Evolutionary conservation across 2,113 vertebrate species (phyloP).

Genomic region (Nestor notabilis): DNA sequence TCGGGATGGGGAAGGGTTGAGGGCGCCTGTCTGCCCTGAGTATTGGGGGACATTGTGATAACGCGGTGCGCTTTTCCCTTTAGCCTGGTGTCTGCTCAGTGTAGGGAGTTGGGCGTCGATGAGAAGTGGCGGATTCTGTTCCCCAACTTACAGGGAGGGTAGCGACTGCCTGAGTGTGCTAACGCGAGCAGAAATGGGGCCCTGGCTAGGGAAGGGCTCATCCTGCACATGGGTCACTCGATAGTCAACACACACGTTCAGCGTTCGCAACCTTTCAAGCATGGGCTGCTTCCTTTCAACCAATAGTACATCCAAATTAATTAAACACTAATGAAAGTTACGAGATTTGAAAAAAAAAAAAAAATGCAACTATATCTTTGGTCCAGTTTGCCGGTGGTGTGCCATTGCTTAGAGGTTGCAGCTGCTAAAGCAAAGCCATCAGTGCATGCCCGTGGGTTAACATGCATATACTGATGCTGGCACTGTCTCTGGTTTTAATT

Average conservation of each 20-base stretch:
- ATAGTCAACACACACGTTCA: background rate
- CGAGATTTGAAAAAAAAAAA: background rate
- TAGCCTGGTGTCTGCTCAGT: background rate
- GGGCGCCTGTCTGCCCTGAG: accelerated
- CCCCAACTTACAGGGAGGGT: background rate
- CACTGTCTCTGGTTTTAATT: slow-evolving; percentile 66
- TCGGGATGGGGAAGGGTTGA: background rate
- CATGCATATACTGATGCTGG: slow-evolving; percentile 54
- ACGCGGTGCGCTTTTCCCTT: background rate
- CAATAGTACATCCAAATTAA: background rate
- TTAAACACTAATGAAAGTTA: background rate
- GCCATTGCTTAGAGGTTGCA: background rate
- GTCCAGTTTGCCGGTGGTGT: background rate
- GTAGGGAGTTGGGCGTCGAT: background rate
- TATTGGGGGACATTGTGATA: accelerated
- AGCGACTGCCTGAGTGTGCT: background rate
- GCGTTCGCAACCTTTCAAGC: background rate
- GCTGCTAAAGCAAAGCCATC: slow-evolving; percentile 14
- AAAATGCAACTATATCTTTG: background rate
- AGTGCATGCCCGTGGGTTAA: background rate
- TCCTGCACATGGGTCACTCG: background rate
- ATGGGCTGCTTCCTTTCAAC: background rate
- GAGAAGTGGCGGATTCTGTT: background rate
- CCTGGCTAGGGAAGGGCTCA: background rate
- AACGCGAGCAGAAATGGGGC: background rate